Evolutionary conservation across 2,888 invertebrate genomes (phyloP), one percentile per base, ranked within the genome.

Genomic region (Dendrolimus houi): DNA sequence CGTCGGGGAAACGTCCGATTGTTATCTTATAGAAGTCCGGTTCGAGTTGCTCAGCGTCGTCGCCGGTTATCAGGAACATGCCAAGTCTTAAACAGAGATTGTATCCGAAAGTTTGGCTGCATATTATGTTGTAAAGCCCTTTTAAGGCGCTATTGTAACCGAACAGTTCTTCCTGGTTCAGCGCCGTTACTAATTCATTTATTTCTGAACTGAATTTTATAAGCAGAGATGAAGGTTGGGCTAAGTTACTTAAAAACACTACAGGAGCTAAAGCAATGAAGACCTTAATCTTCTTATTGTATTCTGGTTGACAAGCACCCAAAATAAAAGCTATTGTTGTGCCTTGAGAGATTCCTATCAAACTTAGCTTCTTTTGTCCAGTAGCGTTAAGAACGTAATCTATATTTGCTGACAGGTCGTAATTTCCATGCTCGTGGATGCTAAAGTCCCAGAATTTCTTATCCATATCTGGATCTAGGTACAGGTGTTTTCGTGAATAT

Each of bases 281-380:
- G 0, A 55, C 75, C 52, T 77, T 81, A 6, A 93, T 78, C 72
- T 92, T 93, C 0, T 75, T 65, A 66, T 92, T 92, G 68, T 92
- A 92, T 59, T 91, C 87, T 0, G 92, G 91, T 54, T 70, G 71
- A 41, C 76, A 75, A 0, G 91, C 81, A 1, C 82, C 75, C 78
- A 92, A 81, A 0, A 92, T 88, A 62, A 82, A 92, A 62, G 91
- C 91, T 8, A 74, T 69, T 0, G 92, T 92, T 0, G 91, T 91
- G 8, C 95, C 95, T 69, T 89, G 85, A 0, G 94, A 95, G 71
- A 95, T 94, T 0, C 94, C 95, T 9, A 94, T 78, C 68, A 93
- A 93, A 64, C 91, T 92, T 0, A 96, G 61, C 55, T 91, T 79
- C 7, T 82, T 60, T 52, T 91, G 83, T 0, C 87, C 84, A 0